Conservation (phyloP, 2,113 vertebrate genomes). For the Megaceryle maxima region DNA sequence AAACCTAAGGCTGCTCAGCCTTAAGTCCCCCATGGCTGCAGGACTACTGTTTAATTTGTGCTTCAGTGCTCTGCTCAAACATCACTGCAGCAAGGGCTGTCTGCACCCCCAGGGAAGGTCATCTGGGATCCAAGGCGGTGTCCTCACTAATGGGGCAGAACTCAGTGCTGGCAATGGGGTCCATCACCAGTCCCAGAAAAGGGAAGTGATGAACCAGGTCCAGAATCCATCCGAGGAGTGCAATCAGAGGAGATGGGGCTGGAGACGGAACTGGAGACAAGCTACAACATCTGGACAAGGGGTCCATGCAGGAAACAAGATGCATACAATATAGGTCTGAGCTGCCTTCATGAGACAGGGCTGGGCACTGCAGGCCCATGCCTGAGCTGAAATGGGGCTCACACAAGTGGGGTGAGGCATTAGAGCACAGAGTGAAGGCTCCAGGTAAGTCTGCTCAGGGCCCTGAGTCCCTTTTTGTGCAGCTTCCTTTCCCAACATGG, state of each 20-base stretch:
- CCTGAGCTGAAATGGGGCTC: neutral
- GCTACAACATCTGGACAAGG: neutral
- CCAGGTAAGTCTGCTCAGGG: neutral
- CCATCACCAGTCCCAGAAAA: neutral
- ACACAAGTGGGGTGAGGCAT: neutral
- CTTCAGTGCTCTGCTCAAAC: rapidly evolving
- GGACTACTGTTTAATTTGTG: neutral
- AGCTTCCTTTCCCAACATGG: neutral
- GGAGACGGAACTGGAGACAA: neutral
- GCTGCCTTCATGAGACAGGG: neutral
- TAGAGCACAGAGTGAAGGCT: neutral
- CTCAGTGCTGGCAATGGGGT: too few species aligned
- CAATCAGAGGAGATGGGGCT: neutral
- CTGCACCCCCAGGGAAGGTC: neutral
- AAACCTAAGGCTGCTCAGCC: neutral
- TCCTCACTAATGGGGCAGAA: neutral
- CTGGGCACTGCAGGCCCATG: neutral
- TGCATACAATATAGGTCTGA: neutral
- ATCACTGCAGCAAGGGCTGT: neutral
- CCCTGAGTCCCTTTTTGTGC: neutral
- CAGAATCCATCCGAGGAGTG: neutral
- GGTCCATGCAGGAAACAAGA: neutral
- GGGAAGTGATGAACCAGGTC: too few species aligned
- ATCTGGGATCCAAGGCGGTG: neutral
- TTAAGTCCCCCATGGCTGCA: neutral